phyloP scores from a whole-genome alignment of 1,140 invertebrate species.

The Drosophila orosa region DNA sequence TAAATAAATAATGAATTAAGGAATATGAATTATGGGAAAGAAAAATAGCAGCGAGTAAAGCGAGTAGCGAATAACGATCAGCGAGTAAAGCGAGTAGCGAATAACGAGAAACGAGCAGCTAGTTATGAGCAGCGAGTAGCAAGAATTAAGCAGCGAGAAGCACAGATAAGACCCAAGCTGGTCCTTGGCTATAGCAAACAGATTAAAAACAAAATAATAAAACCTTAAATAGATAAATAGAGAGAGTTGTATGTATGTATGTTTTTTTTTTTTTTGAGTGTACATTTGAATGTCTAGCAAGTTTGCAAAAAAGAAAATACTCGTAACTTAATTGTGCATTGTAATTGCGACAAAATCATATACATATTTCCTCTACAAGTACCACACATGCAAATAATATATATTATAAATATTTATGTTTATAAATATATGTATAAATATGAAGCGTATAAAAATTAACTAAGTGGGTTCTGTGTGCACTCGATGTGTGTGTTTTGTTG shows the following conservation, averaged over 20 bases:
- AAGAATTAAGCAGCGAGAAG: conserved; percentile 5
- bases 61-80: not conserved
- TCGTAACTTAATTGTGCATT: conserved; percentile 41
- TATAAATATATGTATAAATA: conserved; percentile 12
- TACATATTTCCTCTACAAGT: conserved; percentile 27
- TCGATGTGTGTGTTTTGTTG: conserved; percentile 35
- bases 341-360: conserved; percentile 49
- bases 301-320: conserved; percentile 37
- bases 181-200: conserved; percentile 51
- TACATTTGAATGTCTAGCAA: conserved; percentile 54
- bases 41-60: not conserved
- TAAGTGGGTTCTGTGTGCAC: conserved; percentile 33
- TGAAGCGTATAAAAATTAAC: conserved; percentile 16
- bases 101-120: not conserved
- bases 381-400: conserved; percentile 25
- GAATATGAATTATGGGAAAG: not conserved
- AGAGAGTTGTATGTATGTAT: conserved; percentile 36
- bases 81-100: not conserved
- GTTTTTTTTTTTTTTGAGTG: conserved; percentile 31
- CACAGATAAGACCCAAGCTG: conserved; percentile 63
- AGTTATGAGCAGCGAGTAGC: not conserved
- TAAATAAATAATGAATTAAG: conserved; percentile 7
- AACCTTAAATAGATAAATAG: conserved; percentile 6
- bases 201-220: not conserved
- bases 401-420: not conserved